Base-by-base conservation (phyloP, 2,888 invertebrate species). In the Baccha elongata region DNA sequence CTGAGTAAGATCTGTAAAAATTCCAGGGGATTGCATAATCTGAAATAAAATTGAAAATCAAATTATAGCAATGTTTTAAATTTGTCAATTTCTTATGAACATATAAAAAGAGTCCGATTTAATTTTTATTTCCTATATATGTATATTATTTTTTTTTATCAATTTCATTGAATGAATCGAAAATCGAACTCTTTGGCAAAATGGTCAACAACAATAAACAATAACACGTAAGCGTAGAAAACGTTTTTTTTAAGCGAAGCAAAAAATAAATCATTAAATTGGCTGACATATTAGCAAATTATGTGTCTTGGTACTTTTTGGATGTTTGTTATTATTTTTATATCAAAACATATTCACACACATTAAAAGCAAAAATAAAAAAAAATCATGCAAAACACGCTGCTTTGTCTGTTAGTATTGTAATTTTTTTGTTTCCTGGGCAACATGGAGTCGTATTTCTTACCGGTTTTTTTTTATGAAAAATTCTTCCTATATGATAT, bases 11-110 rank as follows among this genome's bases (percentile, higher is more conserved):
- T 89, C 90, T 72, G 88, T 90, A 89, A 86, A 88, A 86, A 87
- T 89, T 87, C 90, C 90, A 90, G 84, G 90, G 90, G 90, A 90
- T 87, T 87, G 90, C 90, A 88, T 87, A 83, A 87, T 87, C 90
- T 90, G 87, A 84, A 89, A 89, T 29, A n/a, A 68, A 68, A 62
- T 62, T 21, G 7, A 73, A 17, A 48, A 42, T 13, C 35, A 40
- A 17, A 44, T 29, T 44, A 44, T 6, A 60, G 1, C 2, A 32
- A 1, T 8, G n/a, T 19, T 26, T 8, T 0, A 29, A 23, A 15
- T 0, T 13, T 13, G 23, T 0, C 11, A 15, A 10, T 37, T 21
- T 40, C 13, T 58, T 0, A 26, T 19, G n/a, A 60, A 8, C 17
- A 23, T 23, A 46, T 1, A 15, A 19, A 26, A 58, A 69, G 32